A percentile compares a stretch with the other conserved stretches of the same genome.
Conservation (phyloP, 2,113 vertebrate genomes). For the Salvelinus alpinus region DNA sequence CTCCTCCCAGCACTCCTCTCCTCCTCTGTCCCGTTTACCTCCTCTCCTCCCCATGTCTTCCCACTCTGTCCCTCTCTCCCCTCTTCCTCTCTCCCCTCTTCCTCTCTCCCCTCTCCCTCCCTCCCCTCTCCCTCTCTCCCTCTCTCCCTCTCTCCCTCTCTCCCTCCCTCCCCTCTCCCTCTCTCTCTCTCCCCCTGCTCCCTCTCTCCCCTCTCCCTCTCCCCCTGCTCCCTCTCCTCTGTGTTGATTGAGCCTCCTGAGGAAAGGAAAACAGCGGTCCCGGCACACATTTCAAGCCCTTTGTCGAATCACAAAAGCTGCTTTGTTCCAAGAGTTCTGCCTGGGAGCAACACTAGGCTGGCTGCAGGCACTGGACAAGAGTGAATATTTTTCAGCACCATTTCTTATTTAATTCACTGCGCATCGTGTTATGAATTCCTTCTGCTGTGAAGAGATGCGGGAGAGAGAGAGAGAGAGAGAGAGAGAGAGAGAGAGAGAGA, state of each 20-base stretch:
- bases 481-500: too few species aligned
- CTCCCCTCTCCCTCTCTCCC: too few species aligned
- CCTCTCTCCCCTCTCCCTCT: conserved; percentile 15
- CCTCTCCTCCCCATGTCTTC: too few species aligned
- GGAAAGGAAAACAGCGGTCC: conserved; percentile 61
- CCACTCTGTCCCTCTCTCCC: too few species aligned
- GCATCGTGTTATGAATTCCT: conserved; percentile 48
- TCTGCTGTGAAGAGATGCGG: conserved; percentile 29
- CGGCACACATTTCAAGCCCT: conserved; percentile 70
- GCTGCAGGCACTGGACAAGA: conserved; percentile 53
- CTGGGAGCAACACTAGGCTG: conserved; percentile 54
- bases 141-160: background rate
- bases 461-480: too few species aligned
- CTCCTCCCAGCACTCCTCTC: conserved; percentile 31
- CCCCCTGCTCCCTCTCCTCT: conserved; percentile 36
- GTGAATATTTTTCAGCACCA: conserved; percentile 64
- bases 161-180: background rate
- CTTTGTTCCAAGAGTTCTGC: conserved; percentile 70
- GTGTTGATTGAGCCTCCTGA: conserved; percentile 74
- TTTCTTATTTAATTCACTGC: conserved; percentile 65
- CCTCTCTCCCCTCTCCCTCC: too few species aligned
- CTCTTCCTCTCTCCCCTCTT: too few species aligned
- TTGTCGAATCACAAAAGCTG: conserved; percentile 69
- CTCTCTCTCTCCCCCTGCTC: background rate
- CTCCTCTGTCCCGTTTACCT: background rate